Percentiles rank a stretch among this genome's conserved stretches.
phyloP scores from a whole-genome alignment of 2,888 invertebrate genomes.

The Mesopsocus fuscifrons region DNA sequence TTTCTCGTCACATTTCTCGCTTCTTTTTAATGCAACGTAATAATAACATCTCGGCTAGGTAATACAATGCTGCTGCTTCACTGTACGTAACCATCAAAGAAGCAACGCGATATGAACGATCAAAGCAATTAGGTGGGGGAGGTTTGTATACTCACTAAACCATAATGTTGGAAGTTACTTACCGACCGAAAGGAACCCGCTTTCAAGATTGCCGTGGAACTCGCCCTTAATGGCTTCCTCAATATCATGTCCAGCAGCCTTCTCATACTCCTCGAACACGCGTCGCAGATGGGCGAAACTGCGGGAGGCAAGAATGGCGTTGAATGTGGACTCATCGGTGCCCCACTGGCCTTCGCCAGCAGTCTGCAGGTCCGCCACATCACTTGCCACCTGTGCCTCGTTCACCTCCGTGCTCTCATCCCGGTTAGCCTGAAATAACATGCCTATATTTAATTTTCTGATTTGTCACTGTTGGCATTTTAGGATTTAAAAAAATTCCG shows the following conservation, averaged over 20 bases:
- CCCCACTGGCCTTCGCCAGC: constrained; percentile 26
- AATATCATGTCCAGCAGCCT: constrained; percentile 24
- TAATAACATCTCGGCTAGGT: too few relatives aligned
- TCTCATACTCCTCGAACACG: constrained; percentile 28
- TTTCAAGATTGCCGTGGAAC: constrained; percentile 26
- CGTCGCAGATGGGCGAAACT: constrained; percentile 29
- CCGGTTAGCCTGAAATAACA: constrained; percentile 24
- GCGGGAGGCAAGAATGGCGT: constrained; percentile 27
- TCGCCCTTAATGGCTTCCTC: constrained; percentile 25
- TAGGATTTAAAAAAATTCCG: too few relatives aligned
- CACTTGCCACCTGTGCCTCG: constrained; percentile 27
- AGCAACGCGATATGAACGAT: too few relatives aligned
- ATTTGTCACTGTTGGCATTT: too few relatives aligned
- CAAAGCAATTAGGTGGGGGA: too few relatives aligned
- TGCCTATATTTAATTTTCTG: too few relatives aligned
- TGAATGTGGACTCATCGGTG: constrained; percentile 29
- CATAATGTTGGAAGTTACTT: constrained; percentile 15
- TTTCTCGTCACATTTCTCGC: too few relatives aligned
- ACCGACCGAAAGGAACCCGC: constrained; percentile 28
- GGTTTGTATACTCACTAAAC: too few relatives aligned
- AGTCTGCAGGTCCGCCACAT: constrained; percentile 25
- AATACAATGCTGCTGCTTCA: too few relatives aligned
- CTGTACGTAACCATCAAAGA: too few relatives aligned
- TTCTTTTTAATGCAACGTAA: too few relatives aligned
- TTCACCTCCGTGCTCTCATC: constrained; percentile 29